Conservation (phyloP, 2,888 invertebrate genomes). For the Periphyllus acericola region DNA sequence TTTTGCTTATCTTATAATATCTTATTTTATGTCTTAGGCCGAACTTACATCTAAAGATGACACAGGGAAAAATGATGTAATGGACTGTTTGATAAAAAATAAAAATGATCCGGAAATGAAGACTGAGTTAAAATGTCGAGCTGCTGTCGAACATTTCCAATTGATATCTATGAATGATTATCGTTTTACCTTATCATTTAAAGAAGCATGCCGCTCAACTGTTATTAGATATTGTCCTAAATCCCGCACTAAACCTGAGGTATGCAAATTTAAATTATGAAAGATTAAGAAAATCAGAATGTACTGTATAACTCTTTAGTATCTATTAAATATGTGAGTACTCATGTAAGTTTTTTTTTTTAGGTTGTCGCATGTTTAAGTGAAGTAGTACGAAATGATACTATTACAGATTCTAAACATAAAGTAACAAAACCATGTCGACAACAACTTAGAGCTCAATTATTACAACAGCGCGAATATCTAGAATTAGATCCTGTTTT, state of each 20-base stretch:
- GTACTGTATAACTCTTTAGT: background rate
- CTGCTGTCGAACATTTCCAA: slow-evolving; percentile 97
- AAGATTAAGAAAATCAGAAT: background rate
- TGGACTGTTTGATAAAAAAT: slow-evolving; percentile 92
- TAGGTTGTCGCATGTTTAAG: slow-evolving; percentile 82
- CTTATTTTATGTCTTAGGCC: slow-evolving; percentile 44
- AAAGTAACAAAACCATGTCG: slow-evolving; percentile 88
- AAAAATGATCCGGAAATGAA: slow-evolving; percentile 88
- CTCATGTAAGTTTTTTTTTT: slow-evolving; percentile 18
- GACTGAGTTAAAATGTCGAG: slow-evolving; percentile 83
- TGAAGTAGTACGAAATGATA: slow-evolving; percentile 89
- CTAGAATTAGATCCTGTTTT: slow-evolving; percentile 86
- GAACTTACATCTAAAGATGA: slow-evolving; percentile 72
- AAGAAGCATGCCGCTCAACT: slow-evolving; percentile 88
- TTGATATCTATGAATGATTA: slow-evolving; percentile 92
- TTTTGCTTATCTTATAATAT: background rate
- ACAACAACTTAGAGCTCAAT: slow-evolving; percentile 88
- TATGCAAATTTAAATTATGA: slow-evolving; percentile 17
- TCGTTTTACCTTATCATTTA: slow-evolving; percentile 92
- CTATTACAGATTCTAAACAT: slow-evolving; percentile 78
- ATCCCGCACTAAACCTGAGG: slow-evolving; percentile 76
- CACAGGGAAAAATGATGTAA: slow-evolving; percentile 79
- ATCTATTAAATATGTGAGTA: background rate
- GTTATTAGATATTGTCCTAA: slow-evolving; percentile 75
- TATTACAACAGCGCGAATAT: slow-evolving; percentile 91